phyloP scores from a whole-genome alignment of 2,113 vertebrate genomes.

The Odocoileus virginianus region DNA sequence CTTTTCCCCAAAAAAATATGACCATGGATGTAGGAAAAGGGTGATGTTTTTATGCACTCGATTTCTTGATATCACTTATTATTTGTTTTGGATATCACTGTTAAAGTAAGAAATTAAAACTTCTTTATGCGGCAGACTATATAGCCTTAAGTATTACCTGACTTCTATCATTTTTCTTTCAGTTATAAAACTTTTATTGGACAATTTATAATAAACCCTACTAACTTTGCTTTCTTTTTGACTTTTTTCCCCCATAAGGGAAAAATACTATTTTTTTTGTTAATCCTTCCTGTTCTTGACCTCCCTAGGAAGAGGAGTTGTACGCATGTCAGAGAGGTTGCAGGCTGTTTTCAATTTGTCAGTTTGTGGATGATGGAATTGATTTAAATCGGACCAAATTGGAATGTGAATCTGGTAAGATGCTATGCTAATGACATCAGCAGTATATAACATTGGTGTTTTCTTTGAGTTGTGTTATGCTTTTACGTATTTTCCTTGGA shows the following conservation, averaged over 20 bases:
- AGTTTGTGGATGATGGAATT: slow-evolving; percentile 93
- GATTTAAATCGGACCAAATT: slow-evolving; percentile 93
- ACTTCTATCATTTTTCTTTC: not conserved
- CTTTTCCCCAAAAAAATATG: not conserved
- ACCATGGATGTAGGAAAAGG: not conserved
- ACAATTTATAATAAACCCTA: slow-evolving; percentile 43
- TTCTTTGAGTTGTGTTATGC: not conserved
- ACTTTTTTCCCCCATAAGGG: not conserved
- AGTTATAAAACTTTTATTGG: not conserved
- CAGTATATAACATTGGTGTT: not conserved
- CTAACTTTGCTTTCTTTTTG: slow-evolving; percentile 56
- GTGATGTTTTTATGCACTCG: not conserved
- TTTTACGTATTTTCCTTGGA: slow-evolving; percentile 29
- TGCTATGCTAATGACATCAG: slow-evolving; percentile 8
- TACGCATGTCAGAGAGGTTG: slow-evolving; percentile 97
- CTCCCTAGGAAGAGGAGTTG: slow-evolving; percentile 91
- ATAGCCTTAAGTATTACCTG: not conserved
- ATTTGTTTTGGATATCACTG: not conserved
- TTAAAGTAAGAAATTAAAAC: slow-evolving; percentile 32
- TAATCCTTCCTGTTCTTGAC: slow-evolving; percentile 65
- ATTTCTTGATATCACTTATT: not conserved
- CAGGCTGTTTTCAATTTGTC: slow-evolving; percentile 97
- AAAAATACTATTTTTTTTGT: slow-evolving; percentile 24
- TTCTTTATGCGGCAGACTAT: not conserved
- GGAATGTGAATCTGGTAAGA: slow-evolving; percentile 96